A percentile compares a stretch with the other conserved stretches of the same genome.
These are phyloP conservation scores for Strongylocentrotus purpuratus DNA, from an alignment of 35 echinoderm and acorn worm genomes.

Conservation along the genomic window DNA sequence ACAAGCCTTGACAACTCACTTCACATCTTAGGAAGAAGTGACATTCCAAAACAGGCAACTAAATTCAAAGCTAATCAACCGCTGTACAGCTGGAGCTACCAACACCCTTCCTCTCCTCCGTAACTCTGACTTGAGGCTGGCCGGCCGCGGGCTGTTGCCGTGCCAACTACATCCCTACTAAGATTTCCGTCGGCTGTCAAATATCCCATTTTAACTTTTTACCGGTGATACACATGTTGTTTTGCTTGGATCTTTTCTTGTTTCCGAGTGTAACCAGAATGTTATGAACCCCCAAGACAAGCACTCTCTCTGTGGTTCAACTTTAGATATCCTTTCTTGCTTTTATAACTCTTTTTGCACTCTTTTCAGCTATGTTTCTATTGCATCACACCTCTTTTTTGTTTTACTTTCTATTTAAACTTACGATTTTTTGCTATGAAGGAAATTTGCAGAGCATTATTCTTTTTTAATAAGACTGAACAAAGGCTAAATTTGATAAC, in stretches of 20 bases:
- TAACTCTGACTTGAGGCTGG: conserved; percentile 30
- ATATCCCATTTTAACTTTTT: conserved; percentile 8
- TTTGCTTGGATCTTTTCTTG: background rate
- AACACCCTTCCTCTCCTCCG: background rate
- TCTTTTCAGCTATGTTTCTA: background rate
- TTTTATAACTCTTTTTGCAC: background rate
- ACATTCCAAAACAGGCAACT: conserved; percentile 21
- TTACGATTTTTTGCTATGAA: background rate
- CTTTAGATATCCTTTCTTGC: background rate
- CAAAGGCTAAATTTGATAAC: background rate
- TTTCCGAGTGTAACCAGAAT: background rate
- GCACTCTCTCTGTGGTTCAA: background rate
- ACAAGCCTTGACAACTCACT: conserved; percentile 16
- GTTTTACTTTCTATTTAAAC: background rate
- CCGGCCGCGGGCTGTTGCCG: conserved; percentile 42
- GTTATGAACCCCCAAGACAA: background rate
- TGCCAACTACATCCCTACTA: conserved; percentile 32
- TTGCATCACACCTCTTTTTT: background rate
- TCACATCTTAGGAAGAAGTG: conserved; percentile 25
- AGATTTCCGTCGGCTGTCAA: conserved; percentile 50
- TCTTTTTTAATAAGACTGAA: background rate
- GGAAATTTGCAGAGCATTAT: background rate
- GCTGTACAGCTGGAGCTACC: conserved; percentile 45
- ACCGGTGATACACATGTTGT: conserved; percentile 34
- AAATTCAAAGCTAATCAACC: conserved; percentile 36